These are phyloP conservation scores for Limnothrissa miodon DNA, from an alignment of 2,113 vertebrate genomes.

Conservation along the genomic window DNA sequence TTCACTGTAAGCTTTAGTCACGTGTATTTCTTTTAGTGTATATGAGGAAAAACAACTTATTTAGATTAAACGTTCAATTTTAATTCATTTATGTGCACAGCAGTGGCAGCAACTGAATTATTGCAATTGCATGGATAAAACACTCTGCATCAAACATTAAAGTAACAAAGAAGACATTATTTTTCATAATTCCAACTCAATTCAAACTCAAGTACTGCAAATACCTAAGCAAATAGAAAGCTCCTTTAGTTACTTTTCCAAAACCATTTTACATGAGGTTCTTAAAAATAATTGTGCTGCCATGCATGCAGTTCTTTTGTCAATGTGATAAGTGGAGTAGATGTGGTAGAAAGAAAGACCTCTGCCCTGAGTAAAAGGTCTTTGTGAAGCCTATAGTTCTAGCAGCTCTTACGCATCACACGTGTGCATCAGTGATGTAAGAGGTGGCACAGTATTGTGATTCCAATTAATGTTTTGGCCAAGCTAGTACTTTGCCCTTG, in stretches of 20 bases:
- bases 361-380: not conserved
- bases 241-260: not conserved
- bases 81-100: not conserved
- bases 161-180: not conserved
- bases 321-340: not conserved
- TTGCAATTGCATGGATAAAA: not conserved
- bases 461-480: not conserved
- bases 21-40: not conserved
- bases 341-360: not conserved
- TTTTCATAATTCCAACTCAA: not conserved
- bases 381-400: no score
- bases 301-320: not conserved
- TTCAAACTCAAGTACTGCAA: not conserved
- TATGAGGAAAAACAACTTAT: not conserved
- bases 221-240: not conserved
- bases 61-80: no score
- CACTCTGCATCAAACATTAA: not conserved
- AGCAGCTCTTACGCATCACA: not conserved
- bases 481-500: not conserved
- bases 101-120: not conserved
- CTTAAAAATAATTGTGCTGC: no score
- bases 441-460: not conserved
- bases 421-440: not conserved
- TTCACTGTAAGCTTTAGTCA: not conserved
- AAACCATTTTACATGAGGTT: no score